phyloP scores from a whole-genome alignment of 2,113 vertebrate genomes.

The Dipodomys merriami region DNA sequence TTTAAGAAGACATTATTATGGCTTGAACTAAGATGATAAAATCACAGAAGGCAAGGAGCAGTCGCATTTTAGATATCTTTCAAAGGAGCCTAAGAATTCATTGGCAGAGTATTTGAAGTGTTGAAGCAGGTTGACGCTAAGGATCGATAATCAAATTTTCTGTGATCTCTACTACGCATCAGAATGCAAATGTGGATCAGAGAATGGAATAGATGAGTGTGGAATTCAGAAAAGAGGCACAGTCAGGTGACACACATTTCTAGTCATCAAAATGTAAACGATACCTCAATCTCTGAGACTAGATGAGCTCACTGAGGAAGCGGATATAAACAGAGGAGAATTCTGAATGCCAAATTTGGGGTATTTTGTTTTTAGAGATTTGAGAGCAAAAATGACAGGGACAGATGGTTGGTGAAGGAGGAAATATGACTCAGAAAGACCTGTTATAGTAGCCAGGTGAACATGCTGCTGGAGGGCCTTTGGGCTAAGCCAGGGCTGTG shows the following conservation, averaged over 20 bases:
- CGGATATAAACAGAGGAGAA: not conserved
- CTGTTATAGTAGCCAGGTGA: not conserved
- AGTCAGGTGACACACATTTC: not conserved
- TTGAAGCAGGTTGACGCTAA: not conserved
- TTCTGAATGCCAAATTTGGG: not conserved
- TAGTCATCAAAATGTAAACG: not conserved
- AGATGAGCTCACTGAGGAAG: not conserved
- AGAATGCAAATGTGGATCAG: not conserved
- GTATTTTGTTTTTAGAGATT: not conserved
- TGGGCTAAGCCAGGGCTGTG: not conserved
- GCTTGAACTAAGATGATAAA: not conserved
- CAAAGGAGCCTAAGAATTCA: not conserved
- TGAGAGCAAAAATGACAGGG: not conserved
- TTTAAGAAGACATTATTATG: not conserved
- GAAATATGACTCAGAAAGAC: not conserved
- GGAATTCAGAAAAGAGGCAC: not conserved
- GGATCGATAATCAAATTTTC: too few relatives aligned
- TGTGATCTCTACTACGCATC: not conserved
- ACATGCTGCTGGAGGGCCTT: not conserved
- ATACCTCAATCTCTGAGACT: not conserved
- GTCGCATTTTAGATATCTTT: not conserved
- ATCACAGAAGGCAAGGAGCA: not conserved
- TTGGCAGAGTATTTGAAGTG: not conserved
- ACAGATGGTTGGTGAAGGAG: not conserved
- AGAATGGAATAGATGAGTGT: not conserved